These are phyloP conservation scores for Eupithecia centaureata DNA, from an alignment of 2,888 invertebrate genomes.

Conservation along the genomic window DNA sequence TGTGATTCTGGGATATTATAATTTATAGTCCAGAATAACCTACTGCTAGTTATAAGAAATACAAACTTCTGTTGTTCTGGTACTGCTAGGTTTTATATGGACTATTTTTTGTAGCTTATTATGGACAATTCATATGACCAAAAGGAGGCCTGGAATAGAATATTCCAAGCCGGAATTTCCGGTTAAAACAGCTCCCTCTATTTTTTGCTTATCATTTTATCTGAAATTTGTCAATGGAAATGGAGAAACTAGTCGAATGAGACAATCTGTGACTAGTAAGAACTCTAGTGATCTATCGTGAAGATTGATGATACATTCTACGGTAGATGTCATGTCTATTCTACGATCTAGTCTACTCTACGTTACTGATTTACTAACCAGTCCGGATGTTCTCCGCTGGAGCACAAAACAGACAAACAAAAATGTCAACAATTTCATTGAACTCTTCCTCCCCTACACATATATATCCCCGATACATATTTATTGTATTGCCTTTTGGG, in stretches of 20 bases:
- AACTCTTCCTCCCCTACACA: not conserved
- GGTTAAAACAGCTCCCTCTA: not conserved
- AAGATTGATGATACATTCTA: slow-evolving; percentile 11
- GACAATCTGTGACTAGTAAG: not conserved
- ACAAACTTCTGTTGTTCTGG: not conserved
- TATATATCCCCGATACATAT: not conserved
- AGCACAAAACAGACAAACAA: slow-evolving; percentile 53
- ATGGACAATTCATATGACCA: too few relatives aligned
- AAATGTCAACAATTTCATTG: slow-evolving; percentile 13
- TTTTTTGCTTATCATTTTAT: not conserved
- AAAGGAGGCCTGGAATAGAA: too few relatives aligned
- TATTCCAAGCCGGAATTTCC: too few relatives aligned
- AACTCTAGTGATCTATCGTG: slow-evolving; percentile 1
- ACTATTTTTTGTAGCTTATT: not conserved
- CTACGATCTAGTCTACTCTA: slow-evolving; percentile 27
- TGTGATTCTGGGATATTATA: not conserved
- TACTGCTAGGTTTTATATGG: too few relatives aligned
- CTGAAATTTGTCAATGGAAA: not conserved
- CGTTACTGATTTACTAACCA: slow-evolving; percentile 64
- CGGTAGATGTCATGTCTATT: slow-evolving; percentile 13
- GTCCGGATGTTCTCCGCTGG: slow-evolving; percentile 68
- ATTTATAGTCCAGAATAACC: not conserved
- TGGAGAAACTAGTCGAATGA: not conserved
- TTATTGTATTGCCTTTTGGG: not conserved
- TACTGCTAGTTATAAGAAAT: not conserved